Percentiles rank a stretch among this genome's conserved stretches.
These are phyloP conservation scores for Cephus runcator DNA, from an alignment of 2,888 invertebrate genomes.

Conservation along the genomic window DNA sequence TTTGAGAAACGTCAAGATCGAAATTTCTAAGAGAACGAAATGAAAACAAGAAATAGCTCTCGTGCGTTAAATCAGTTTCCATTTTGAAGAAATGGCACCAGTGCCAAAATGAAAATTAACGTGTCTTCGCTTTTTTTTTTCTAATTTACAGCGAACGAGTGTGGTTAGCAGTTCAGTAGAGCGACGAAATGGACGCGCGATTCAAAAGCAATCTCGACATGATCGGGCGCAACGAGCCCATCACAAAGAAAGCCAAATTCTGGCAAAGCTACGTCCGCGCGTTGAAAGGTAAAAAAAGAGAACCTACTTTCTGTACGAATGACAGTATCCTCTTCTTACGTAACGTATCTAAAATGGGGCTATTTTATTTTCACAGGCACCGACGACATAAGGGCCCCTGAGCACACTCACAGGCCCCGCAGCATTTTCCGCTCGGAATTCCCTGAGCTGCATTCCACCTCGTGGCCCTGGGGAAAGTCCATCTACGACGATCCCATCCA, in stretches of 20 bases:
- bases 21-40: not conserved
- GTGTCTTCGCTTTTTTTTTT: not conserved
- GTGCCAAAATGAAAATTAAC: not conserved
- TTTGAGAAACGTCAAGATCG: not conserved
- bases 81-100: not conserved
- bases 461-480: constrained; percentile 84
- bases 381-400: constrained; percentile 91
- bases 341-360: not conserved
- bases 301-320: not conserved
- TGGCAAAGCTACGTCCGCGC: constrained; percentile 95
- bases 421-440: constrained; percentile 77
- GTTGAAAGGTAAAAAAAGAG: constrained; percentile 79
- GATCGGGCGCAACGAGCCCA: constrained; percentile 92
- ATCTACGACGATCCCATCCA: constrained; percentile 87
- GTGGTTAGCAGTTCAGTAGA: constrained; percentile 71
- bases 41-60: not conserved
- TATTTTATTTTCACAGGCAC: constrained; percentile 72
- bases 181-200: constrained; percentile 75
- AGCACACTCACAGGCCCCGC: constrained; percentile 75
- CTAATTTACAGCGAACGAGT: constrained; percentile 78
- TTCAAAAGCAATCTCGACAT: constrained; percentile 93
- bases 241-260: constrained; percentile 92
- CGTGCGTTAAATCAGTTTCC: not conserved
- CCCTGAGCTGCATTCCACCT: constrained; percentile 76
- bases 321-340: not conserved